A percentile compares a stretch with the other conserved stretches of the same genome.
Evolutionary conservation across 2,797 vertebrate genomes (phyloP).

Genomic region (Labroides dimidiatus): DNA sequence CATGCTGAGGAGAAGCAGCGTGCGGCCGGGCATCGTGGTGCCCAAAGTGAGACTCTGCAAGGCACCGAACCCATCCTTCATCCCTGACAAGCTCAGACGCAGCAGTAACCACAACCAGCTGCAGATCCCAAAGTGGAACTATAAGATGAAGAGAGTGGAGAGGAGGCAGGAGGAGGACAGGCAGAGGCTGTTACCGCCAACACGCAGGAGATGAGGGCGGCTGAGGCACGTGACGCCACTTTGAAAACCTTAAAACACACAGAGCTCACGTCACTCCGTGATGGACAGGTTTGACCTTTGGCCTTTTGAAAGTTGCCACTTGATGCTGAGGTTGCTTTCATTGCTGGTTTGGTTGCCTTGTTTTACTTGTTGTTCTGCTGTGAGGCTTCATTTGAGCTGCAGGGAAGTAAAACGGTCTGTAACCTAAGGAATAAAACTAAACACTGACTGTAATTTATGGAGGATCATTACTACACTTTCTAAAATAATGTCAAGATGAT

Average conservation of each 20-base stretch:
- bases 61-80: conserved; percentile 84
- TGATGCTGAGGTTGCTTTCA: conserved; percentile 11
- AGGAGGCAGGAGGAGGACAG: conserved; percentile 84
- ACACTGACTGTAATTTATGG: too few relatives aligned
- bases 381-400: conserved; percentile 1
- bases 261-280: neutral
- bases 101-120: conserved; percentile 78
- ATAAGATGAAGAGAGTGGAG: conserved; percentile 92
- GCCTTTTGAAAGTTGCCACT: neutral
- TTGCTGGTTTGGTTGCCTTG: conserved; percentile 56
- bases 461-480: too few relatives aligned
- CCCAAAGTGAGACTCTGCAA: conserved; percentile 92
- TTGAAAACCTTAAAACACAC: neutral
- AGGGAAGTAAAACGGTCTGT: neutral
- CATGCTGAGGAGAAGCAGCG: conserved; percentile 89
- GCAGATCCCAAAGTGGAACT: conserved; percentile 94
- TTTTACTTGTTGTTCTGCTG: conserved; percentile 30
- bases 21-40: conserved; percentile 89
- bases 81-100: conserved; percentile 79
- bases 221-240: neutral
- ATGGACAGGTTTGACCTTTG: neutral
- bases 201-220: conserved; percentile 61
- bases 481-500: neutral
- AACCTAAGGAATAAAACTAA: too few relatives aligned
- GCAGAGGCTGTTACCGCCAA: conserved; percentile 56